Conservation (phyloP, 2,113 vertebrate genomes). For the Myotis yumanensis region DNA sequence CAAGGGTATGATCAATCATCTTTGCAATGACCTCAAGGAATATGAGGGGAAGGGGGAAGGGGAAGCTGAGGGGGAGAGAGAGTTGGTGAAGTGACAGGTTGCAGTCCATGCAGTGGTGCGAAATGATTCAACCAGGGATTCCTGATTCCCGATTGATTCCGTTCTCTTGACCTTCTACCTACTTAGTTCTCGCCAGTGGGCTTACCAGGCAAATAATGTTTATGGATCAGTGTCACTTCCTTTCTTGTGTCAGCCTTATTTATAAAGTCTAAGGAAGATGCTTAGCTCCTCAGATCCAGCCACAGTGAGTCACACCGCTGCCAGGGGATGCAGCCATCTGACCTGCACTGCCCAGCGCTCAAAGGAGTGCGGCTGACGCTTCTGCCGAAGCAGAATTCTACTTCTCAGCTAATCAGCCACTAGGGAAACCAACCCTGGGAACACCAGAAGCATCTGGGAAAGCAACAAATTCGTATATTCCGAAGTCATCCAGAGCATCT, state of each 20-base stretch:
- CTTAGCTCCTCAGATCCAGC: background rate
- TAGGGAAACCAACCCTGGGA: conserved; percentile 86
- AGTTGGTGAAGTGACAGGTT: background rate
- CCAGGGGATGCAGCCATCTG: background rate
- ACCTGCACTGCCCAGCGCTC: background rate
- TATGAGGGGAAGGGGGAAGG: background rate
- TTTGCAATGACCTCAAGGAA: background rate
- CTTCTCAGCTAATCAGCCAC: background rate
- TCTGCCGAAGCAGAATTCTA: conserved; percentile 52
- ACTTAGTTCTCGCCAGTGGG: background rate
- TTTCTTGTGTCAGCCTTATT: background rate
- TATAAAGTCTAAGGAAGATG: background rate
- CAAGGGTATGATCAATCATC: background rate
- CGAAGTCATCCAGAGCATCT: conserved; percentile 95
- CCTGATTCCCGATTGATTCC: background rate
- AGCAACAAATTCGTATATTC: conserved; percentile 96
- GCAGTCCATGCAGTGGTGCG: background rate
- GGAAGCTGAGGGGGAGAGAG: background rate
- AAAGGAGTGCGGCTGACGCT: background rate
- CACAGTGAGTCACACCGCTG: no score
- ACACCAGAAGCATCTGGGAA: conserved; percentile 89
- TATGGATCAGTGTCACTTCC: background rate
- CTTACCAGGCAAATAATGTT: background rate
- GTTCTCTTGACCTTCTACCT: background rate
- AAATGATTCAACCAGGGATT: background rate